Base-by-base conservation (phyloP, 2,797 vertebrate species). In the Phoeniculus purpureus region DNA sequence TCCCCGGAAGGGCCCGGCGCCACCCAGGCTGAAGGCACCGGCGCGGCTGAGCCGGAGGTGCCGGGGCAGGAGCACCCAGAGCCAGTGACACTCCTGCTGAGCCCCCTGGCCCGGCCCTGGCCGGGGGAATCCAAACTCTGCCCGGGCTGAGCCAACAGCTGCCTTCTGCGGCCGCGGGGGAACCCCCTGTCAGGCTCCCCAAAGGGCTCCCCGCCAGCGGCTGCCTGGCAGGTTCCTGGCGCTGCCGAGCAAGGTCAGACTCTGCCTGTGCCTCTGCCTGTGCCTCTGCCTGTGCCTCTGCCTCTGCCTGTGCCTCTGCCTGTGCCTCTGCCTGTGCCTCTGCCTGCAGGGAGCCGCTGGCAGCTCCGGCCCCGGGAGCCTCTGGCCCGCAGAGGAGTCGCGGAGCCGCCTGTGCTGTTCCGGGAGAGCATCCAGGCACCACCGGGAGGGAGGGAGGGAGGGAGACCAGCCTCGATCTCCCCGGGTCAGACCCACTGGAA, bases 341-440 rank as follows among this genome's bases (percentile, higher is more conserved):
- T n/a, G n/a, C n/a, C n/a, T n/a, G n/a, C n/a, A n/a, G n/a, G n/a
- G n/a, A n/a, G n/a, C n/a, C n/a, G n/a, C n/a, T n/a, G n/a, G 50
- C 3, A 6, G 70, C 12, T 76, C 64, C 13, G 17, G 18, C 5
- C 32, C 15, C 93, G 92, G 81, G 79, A 67, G 16, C 67, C 26
- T 80, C 90, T 89, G 85, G 93, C 93, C 93, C 93, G 93, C 70
- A 85, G 51, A 94, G 75, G 89, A 91, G 81, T 92, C 70, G 72
- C 59, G 37, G 37, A 37, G 37, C 37, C 37, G 37, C 12, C 64
- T n/a, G 56, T 89, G 87, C 87, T 95, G 81, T 89, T 43, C 64
- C 92, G 90, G 92, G 94, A 95, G 61, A 78, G 8, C 32, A 48
- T 91, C 93, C 94, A 94, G 68, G 52, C 5, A 29, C 23, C 47